Evolutionary conservation across 2,797 vertebrate species (phyloP).

Genomic region (Thalassophryne amazonica): DNA sequence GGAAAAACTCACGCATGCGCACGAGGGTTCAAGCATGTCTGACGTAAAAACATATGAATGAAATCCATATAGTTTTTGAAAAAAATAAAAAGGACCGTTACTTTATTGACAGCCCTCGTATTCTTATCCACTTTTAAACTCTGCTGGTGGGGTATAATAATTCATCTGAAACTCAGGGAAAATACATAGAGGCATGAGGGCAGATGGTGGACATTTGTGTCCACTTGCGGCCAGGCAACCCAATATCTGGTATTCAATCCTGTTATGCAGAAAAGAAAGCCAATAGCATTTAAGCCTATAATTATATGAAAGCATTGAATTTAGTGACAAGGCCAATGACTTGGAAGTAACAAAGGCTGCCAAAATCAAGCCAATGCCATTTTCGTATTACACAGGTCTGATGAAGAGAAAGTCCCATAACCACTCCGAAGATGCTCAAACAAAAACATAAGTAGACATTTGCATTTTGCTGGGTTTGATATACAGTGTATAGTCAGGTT

Average conservation of each 20-base stretch:
- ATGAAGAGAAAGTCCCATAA: background rate
- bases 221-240: constrained; percentile 26
- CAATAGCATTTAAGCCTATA: constrained; percentile 70
- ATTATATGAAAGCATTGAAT: constrained; percentile 62
- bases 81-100: no score
- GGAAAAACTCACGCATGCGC: no score
- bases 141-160: no score
- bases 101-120: no score
- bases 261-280: constrained; percentile 64
- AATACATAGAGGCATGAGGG: background rate
- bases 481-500: no score
- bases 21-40: no score
- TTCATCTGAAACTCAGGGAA: constrained; percentile 14
- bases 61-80: no score
- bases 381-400: background rate
- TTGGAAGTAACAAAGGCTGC: background rate
- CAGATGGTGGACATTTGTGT: constrained; percentile 28
- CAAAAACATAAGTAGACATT: background rate
- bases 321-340: constrained; percentile 52
- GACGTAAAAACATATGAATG: no score
- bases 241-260: constrained; percentile 51
- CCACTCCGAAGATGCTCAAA: background rate
- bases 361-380: background rate
- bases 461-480: background rate
- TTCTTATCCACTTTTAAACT: no score